Evolutionary conservation across 2,797 vertebrate species (phyloP).

Genomic region (Diplodus sargus): DNA sequence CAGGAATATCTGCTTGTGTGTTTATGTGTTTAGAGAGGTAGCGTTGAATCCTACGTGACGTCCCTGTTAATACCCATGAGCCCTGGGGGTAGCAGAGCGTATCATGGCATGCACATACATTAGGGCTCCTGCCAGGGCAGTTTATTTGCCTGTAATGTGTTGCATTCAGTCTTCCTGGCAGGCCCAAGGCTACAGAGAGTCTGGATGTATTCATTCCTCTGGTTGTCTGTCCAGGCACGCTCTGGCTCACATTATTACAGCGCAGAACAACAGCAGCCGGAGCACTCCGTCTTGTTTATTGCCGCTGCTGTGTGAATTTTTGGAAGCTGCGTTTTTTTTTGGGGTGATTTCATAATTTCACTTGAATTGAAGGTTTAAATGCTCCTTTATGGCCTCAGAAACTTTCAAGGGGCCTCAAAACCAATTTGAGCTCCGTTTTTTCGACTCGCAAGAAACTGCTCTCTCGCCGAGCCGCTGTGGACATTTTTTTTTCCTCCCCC

Average conservation of each 20-base stretch:
- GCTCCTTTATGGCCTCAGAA: conserved; percentile 28
- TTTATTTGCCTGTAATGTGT: conserved; percentile 62
- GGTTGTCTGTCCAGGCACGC: conserved; percentile 34
- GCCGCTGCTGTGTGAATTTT: conserved; percentile 25
- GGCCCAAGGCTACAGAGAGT: conserved; percentile 38
- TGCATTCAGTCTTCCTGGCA: conserved; percentile 61
- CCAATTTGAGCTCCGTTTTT: conserved; percentile 11
- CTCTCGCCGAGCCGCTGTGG: background rate
- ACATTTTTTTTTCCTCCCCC: background rate
- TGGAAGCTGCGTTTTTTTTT: conserved; percentile 16
- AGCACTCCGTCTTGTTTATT: conserved; percentile 40
- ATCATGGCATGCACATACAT: conserved; percentile 54
- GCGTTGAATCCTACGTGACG: conserved; percentile 37
- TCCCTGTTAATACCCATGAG: conserved; percentile 46
- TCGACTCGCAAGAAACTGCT: conserved; percentile 11
- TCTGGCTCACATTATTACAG: conserved; percentile 34
- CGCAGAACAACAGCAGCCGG: conserved; percentile 32
- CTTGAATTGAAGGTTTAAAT: conserved; percentile 38
- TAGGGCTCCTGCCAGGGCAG: conserved; percentile 40
- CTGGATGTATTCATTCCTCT: conserved; percentile 43
- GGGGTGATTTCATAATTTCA: conserved; percentile 42
- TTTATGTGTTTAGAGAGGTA: conserved; percentile 34
- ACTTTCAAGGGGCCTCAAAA: conserved; percentile 25
- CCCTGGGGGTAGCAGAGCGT: conserved; percentile 42
- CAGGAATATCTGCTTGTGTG: conserved; percentile 27